Conservation (phyloP, 2,888 invertebrate genomes). For the Drosophila meridiana region DNA sequence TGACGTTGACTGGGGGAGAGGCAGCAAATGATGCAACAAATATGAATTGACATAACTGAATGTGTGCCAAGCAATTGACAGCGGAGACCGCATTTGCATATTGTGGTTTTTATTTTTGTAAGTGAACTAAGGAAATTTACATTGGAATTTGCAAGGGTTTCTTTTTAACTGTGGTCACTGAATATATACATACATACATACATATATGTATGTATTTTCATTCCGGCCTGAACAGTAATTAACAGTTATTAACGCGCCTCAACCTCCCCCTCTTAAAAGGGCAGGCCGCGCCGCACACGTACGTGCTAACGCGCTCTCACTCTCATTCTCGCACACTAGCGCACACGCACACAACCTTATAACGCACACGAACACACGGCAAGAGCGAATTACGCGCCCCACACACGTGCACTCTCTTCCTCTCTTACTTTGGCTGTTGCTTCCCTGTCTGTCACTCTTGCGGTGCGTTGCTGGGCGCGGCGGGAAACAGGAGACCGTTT, state of each 20-base stretch:
- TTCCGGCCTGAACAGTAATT: slow-evolving; percentile 26
- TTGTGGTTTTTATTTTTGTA: slow-evolving; percentile 9
- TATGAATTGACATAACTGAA: slow-evolving; percentile 54
- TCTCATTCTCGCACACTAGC: slow-evolving; percentile 33
- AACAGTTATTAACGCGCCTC: slow-evolving; percentile 20
- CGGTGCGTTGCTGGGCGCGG: slow-evolving; percentile 64
- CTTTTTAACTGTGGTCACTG: slow-evolving; percentile 5
- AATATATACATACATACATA: not conserved
- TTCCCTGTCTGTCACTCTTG: slow-evolving; percentile 53
- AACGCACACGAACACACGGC: not conserved
- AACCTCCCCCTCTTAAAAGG: slow-evolving; percentile 35
- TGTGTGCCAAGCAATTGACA: slow-evolving; percentile 58
- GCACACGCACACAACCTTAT: slow-evolving; percentile 6
- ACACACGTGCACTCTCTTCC: slow-evolving; percentile 65
- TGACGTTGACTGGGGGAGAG: slow-evolving; percentile 41
- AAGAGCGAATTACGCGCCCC: slow-evolving; percentile 20
- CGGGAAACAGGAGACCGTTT: slow-evolving; percentile 70
- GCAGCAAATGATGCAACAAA: slow-evolving; percentile 51
- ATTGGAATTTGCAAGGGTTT: slow-evolving; percentile 39
- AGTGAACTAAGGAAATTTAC: slow-evolving; percentile 23
- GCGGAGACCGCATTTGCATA: slow-evolving; percentile 39
- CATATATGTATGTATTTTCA: slow-evolving; percentile 8
- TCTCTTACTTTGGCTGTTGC: slow-evolving; percentile 68
- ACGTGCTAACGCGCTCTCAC: slow-evolving; percentile 44
- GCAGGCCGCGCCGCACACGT: slow-evolving; percentile 33